Evolutionary conservation across 2,113 vertebrate species (phyloP).

Genomic region (Platanista minor): DNA sequence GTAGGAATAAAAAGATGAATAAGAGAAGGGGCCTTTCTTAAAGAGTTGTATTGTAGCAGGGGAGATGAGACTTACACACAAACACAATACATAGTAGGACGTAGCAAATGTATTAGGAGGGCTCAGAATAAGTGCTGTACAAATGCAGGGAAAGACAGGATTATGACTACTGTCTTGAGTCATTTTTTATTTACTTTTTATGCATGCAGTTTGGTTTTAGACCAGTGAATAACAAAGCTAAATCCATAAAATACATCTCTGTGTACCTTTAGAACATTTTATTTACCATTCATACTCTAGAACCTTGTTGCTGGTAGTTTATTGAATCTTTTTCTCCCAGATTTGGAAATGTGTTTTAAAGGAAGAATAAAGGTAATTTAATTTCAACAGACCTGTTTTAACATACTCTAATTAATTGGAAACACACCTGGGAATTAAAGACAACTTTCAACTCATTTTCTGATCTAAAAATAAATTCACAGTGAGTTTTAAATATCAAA

Average conservation of each 20-base stretch:
- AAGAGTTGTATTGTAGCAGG: neutral
- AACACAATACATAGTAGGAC: neutral
- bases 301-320: neutral
- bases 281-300: constrained; percentile 31
- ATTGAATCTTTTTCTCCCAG: neutral
- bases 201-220: neutral
- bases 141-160: neutral
- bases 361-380: constrained; percentile 40
- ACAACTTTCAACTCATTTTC: constrained; percentile 25
- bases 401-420: constrained; percentile 39
- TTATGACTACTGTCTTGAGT: neutral
- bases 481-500: constrained; percentile 36
- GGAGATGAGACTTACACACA: neutral
- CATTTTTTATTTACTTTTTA: neutral
- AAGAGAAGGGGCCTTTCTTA: neutral
- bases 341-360: neutral
- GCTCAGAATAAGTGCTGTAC: neutral
- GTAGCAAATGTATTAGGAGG: neutral
- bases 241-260: neutral
- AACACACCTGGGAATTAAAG: constrained; percentile 37
- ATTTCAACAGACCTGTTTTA: constrained; percentile 48
- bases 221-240: neutral
- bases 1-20: neutral
- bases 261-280: neutral
- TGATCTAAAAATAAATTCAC: constrained; percentile 47